These are phyloP conservation scores for Phycodurus eques DNA, from an alignment of 2,113 vertebrate species.

Conservation along the genomic window DNA sequence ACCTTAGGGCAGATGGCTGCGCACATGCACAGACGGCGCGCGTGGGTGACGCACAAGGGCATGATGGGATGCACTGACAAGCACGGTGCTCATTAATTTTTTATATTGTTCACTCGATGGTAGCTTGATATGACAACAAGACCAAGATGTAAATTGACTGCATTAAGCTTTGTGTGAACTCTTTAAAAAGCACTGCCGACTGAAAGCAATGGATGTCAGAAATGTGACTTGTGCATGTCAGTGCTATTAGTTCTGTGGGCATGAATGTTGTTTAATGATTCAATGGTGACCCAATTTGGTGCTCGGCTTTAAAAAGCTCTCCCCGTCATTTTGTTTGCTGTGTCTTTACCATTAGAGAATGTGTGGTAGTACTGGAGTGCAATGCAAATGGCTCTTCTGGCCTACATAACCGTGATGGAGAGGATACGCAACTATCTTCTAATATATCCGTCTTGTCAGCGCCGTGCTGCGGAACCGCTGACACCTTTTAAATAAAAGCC, in stretches of 20 bases:
- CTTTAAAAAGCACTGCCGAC: no score
- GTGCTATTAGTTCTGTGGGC: not conserved
- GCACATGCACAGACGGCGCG: not conserved
- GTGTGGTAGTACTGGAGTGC: no score
- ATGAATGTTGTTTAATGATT: not conserved
- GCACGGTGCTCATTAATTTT: conserved; percentile 11
- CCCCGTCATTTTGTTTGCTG: not conserved
- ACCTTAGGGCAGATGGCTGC: not conserved
- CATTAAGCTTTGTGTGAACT: not conserved
- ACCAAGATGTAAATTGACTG: not conserved
- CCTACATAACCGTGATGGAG: no score
- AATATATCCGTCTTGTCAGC: not conserved
- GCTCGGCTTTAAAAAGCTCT: not conserved
- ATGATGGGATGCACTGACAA: conserved; percentile 21
- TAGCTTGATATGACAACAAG: not conserved
- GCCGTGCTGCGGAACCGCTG: conserved; percentile 42
- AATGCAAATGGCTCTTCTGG: no score
- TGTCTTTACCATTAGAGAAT: not conserved
- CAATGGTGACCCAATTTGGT: not conserved
- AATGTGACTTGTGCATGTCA: not conserved
- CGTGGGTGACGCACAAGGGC: conserved; percentile 32
- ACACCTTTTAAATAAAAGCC: conserved; percentile 38
- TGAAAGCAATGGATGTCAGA: no score
- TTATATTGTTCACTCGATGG: not conserved
- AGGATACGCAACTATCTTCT: not conserved